Evolutionary conservation across 1,140 invertebrate species (phyloP).

Genomic region (Drosophila repleta): DNA sequence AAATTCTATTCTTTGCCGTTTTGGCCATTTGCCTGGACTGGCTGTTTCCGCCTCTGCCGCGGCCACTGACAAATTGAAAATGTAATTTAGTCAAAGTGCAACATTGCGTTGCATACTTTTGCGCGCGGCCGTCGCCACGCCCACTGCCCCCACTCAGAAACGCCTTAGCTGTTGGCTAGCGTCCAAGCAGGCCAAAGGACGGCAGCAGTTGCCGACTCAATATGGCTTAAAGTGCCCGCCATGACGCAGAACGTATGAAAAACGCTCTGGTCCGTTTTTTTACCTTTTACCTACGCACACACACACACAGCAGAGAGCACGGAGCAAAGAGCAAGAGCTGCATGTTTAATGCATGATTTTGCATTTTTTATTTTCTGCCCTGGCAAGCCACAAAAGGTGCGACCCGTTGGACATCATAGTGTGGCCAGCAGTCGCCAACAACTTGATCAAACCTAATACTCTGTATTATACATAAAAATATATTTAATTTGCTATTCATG

Average conservation of each 20-base stretch:
- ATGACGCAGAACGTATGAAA: conserved; percentile 59
- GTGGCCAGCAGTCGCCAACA: background rate
- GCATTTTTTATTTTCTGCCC: conserved; percentile 29
- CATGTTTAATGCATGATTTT: conserved; percentile 57
- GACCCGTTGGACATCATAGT: conserved; percentile 19
- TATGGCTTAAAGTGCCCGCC: conserved; percentile 42
- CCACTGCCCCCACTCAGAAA: background rate
- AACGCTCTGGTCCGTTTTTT: conserved; percentile 30
- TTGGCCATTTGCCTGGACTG: conserved; percentile 23
- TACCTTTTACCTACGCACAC: conserved; percentile 24
- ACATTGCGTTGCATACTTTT: conserved; percentile 53
- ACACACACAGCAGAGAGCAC: background rate
- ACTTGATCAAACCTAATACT: conserved; percentile 32
- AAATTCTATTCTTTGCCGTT: background rate
- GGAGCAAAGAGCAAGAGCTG: conserved; percentile 19
- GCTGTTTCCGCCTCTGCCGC: conserved; percentile 27
- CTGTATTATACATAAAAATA: background rate
- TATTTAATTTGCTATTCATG: no score
- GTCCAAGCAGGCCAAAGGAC: conserved; percentile 50
- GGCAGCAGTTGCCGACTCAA: conserved; percentile 27
- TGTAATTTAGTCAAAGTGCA: conserved; percentile 77
- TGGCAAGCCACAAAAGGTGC: conserved; percentile 10
- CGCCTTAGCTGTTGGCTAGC: conserved; percentile 40
- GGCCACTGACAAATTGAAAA: conserved; percentile 75
- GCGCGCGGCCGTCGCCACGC: conserved; percentile 18